Conservation (phyloP, 1,140 invertebrate genomes). For the Polypedilum pembai region DNA sequence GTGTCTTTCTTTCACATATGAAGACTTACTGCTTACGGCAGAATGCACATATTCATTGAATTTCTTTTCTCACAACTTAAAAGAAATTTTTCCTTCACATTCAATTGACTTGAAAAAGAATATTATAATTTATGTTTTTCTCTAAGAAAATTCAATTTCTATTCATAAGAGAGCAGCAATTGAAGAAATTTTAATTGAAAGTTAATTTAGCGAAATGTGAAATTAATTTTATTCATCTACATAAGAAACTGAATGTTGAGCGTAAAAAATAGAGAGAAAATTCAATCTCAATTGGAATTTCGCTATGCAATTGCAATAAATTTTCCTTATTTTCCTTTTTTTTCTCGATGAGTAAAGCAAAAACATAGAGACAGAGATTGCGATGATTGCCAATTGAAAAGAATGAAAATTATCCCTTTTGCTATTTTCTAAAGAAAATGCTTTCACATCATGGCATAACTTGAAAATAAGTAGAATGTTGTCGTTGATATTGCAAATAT, state of each 20-base stretch:
- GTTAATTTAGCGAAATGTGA: conserved; percentile 4
- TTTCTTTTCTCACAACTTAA: background rate
- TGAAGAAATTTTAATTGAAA: conserved; percentile 1
- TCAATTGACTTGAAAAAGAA: background rate
- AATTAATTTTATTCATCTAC: background rate
- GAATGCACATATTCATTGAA: background rate
- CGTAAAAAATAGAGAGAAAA: background rate
- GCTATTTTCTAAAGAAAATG: too few relatives aligned
- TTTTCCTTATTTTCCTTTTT: background rate
- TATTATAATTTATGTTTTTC: background rate
- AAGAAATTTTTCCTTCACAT: background rate
- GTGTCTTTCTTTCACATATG: background rate
- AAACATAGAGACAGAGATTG: too few relatives aligned
- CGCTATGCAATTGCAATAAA: background rate
- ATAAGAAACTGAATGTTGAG: background rate
- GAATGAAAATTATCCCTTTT: too few relatives aligned
- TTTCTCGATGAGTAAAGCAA: background rate
- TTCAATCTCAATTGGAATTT: conserved; percentile 12
- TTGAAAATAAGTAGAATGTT: too few relatives aligned
- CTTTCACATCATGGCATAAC: too few relatives aligned
- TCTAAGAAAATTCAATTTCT: background rate
- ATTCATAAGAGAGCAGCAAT: background rate
- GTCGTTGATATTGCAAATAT: too few relatives aligned
- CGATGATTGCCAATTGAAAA: too few relatives aligned
- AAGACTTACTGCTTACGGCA: background rate